Conservation (phyloP, 2,888 invertebrate species). For the Sepioteuthis lessoniana region DNA sequence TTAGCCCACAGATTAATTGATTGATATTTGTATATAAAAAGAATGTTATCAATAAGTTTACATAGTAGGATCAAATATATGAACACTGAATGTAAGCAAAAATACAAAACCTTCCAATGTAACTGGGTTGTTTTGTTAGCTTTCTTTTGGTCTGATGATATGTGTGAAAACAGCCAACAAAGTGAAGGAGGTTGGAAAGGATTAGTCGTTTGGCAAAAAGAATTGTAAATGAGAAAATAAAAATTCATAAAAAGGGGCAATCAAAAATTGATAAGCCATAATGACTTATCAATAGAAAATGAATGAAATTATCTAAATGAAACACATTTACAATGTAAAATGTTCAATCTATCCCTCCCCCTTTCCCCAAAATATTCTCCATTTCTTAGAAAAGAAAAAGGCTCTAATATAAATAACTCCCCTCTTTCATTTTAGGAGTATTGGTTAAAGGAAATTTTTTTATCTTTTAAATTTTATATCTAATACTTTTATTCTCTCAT, state of each 20-base stretch:
- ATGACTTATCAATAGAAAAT: neutral
- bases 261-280: neutral
- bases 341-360: neutral
- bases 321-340: neutral
- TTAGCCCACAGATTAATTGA: neutral
- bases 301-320: neutral
- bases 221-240: neutral
- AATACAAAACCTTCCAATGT: too few relatives aligned
- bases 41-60: neutral
- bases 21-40: neutral
- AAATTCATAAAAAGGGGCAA: too few relatives aligned
- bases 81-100: neutral
- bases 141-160: neutral
- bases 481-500: neutral
- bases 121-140: neutral
- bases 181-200: neutral
- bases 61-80: neutral
- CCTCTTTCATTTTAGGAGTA: neutral
- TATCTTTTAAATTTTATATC: neutral
- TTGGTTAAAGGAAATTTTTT: neutral
- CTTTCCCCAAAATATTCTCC: neutral
- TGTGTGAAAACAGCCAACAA: slow-evolving; percentile 23
- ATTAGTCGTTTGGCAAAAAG: neutral
- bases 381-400: neutral
- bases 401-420: neutral